Evolutionary conservation across 2,113 vertebrate species (phyloP), one percentile per base, ranked within the genome.

Genomic region (Vulpes ferrilata): DNA sequence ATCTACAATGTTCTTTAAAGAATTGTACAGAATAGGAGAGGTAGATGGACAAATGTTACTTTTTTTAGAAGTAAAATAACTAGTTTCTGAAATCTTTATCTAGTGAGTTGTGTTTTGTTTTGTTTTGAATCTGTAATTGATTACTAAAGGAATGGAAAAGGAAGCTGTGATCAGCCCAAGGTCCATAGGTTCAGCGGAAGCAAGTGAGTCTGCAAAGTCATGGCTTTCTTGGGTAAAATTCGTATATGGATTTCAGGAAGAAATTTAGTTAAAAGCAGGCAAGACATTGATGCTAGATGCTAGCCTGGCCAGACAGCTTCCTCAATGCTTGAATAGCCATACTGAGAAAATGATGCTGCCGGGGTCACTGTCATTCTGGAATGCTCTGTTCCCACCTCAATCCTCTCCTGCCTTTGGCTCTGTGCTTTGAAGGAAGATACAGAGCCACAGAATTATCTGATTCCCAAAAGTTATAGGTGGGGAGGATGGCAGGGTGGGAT

Each of bases 141-240:
- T 62, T 48, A 53, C 27, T n/a, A 22, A 78, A 73, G n/a, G n/a
- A 85, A 20, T 20, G 64, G 69, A 62, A 69, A 80, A 30, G 67
- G 48, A 51, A 51, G 1, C 84, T 35, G n/a, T 22, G 35, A 15
- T 23, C 7, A 1, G 27, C 12, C 60, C 22, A 1, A 4, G 48
- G 69, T 35, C 7, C 51, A 0, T 51, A 25, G 25, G 8, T 79
- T 74, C 60, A 48, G 48, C 59, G 30, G 82, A 73, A 96, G 51
- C 25, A 5, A 35, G 30, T 11, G 12, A 32, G 19, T 35, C 4
- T 0, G 0, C 1, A 30, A 15, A 88, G 20, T 35, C 4, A 25
- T 13, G 17, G 23, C 19, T 83, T 57, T 35, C 38, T 83, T 73
- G 17, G 48, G 32, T 74, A 43, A 65, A 65, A 15, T 78, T 71